Conservation (phyloP, 2,113 vertebrate species). For the Murina feae region DNA sequence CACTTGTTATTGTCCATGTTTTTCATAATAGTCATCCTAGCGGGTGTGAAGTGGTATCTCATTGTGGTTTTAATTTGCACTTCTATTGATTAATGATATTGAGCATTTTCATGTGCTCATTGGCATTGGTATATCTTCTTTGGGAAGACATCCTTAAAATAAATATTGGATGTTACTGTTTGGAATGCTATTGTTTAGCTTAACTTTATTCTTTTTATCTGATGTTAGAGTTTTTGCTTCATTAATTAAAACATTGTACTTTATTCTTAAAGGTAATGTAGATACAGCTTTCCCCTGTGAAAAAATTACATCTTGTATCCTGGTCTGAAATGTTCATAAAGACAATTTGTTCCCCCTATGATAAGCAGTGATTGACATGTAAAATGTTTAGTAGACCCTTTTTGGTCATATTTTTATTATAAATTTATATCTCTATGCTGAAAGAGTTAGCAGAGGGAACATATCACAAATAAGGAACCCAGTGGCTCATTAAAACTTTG, state of each 20-base stretch:
- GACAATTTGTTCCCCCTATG: neutral
- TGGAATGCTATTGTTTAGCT: neutral
- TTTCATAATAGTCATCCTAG: neutral
- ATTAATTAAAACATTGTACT: conserved; percentile 28
- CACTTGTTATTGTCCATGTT: neutral
- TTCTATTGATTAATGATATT: neutral
- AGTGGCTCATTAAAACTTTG: neutral
- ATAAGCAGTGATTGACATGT: neutral
- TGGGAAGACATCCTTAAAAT: conserved; percentile 16
- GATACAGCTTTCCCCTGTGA: neutral
- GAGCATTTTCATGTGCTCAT: neutral
- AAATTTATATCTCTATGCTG: neutral
- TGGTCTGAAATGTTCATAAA: conserved; percentile 19
- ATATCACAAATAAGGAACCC: neutral
- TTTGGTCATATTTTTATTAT: neutral
- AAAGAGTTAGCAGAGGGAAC: conserved; percentile 5
- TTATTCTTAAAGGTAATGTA: conserved; percentile 6
- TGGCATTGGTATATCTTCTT: neutral
- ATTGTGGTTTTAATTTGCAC: neutral
- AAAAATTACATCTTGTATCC: conserved; percentile 6
- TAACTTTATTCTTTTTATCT: neutral
- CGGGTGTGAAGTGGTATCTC: neutral
- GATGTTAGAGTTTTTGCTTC: neutral
- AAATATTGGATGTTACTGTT: neutral
- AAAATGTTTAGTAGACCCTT: neutral